phyloP scores from a whole-genome alignment of 2,113 vertebrate species.

The Festucalex cinctus region DNA sequence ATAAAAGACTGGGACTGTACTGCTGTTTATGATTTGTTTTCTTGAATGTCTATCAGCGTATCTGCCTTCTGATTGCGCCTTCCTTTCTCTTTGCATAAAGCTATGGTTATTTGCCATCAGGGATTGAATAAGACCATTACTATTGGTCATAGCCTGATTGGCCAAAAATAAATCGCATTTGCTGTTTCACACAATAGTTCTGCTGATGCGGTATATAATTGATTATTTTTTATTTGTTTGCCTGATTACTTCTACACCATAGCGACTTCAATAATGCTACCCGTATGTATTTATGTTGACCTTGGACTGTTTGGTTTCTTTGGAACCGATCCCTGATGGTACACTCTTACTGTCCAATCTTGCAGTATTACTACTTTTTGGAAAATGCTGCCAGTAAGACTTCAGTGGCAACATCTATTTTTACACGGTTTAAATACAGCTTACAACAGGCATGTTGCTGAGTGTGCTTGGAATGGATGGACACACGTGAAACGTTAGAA shows the following conservation, averaged over 20 bases:
- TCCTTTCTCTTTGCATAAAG: conserved; percentile 10
- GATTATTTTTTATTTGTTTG: too few species aligned
- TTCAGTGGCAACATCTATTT: conserved; percentile 4
- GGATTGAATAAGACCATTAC: conserved; percentile 34
- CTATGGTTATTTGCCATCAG: conserved; percentile 52
- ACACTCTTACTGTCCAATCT: conserved; percentile 10
- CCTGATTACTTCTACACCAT: too few species aligned
- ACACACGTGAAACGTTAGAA: neutral
- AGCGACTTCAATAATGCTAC: neutral
- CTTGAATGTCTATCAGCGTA: conserved; percentile 1
- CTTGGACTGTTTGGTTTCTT: neutral
- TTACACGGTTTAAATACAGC: conserved; percentile 7
- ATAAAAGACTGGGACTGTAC: conserved; percentile 48
- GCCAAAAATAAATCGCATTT: too few species aligned
- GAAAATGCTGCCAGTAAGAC: conserved; percentile 15
- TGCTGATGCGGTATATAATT: too few species aligned
- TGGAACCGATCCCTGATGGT: conserved; percentile 49
- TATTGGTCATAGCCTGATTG: neutral
- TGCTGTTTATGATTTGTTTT: conserved; percentile 27
- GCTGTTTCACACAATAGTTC: too few species aligned
- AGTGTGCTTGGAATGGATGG: conserved; percentile 11
- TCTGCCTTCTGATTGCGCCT: conserved; percentile 13
- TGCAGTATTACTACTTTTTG: conserved; percentile 6
- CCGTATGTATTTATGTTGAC: neutral
- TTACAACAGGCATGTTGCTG: conserved; percentile 16